Percentiles rank a stretch among this genome's conserved stretches.
Conservation (phyloP, 2,797 vertebrate species). For the Peromyscus nudipes region DNA sequence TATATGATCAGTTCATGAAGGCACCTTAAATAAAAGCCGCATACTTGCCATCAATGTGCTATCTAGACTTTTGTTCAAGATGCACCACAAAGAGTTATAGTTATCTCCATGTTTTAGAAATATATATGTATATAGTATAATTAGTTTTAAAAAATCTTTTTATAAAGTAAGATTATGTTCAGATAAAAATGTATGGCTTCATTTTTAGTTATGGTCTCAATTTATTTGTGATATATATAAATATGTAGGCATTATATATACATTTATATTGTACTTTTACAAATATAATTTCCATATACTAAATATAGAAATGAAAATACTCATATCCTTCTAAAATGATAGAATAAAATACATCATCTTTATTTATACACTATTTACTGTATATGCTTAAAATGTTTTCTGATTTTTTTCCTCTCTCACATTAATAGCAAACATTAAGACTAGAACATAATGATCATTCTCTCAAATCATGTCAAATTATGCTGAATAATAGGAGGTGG, state of each 20-base stretch:
- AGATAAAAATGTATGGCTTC: not conserved
- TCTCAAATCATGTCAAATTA: not conserved
- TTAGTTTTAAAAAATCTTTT: not conserved
- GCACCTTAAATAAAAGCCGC: not conserved
- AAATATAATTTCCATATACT: not conserved
- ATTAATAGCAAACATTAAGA: not conserved
- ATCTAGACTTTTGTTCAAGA: not conserved
- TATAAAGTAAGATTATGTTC: not conserved
- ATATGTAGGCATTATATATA: too few species aligned
- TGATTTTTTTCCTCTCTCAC: not conserved
- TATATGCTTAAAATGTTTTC: not conserved
- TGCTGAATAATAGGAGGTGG: not conserved
- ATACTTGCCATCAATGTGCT: not conserved
- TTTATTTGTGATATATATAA: not conserved
- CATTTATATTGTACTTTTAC: not conserved
- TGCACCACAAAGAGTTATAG: not conserved
- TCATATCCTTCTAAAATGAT: not conserved
- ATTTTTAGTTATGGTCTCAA: not conserved
- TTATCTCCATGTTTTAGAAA: not conserved
- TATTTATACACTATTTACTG: not conserved
- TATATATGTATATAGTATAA: not conserved
- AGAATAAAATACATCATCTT: not conserved
- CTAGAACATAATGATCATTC: not conserved
- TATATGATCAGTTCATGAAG: not conserved
- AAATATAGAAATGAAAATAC: not conserved